Evolutionary conservation across 1,140 invertebrate species (phyloP), one percentile per base, ranked within the genome.

Genomic region (Caenorhabditis latens): DNA sequence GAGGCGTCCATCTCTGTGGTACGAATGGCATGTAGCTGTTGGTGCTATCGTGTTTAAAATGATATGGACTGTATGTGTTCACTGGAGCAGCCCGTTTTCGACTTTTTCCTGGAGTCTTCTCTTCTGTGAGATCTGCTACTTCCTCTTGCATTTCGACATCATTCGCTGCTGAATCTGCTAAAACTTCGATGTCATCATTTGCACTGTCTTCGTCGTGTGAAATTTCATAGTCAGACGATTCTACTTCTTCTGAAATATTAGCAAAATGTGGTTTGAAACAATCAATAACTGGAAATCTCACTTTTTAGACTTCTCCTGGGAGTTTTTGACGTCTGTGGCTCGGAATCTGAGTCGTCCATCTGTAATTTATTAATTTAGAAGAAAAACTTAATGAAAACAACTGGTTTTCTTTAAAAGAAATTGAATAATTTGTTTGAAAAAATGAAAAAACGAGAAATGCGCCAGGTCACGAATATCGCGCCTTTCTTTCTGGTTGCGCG

Each of bases 41-140:
- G 42, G 46, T 79, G 24, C 8, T 79, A 50, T 79, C 71, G 3
- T 79, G 50, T 53, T 79, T 79, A 24, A 79, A 79, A 11, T 79
- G 71, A 79, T 50, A 79, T 50, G 71, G 43, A 11, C 71, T n/a
- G 14, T 24, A 79, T 2, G 71, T 50, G 46, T 48, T 40, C 6
- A 50, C 40, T 32, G 32, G 32, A 43, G 42, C 43, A 1, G n/a
- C 21, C n/a, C 46, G 19, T 24, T 79, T 79, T 48, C 43, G 9
- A 40, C 46, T 43, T 24, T 53, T 79, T 63, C 32, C 32, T 32
- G 61, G 32, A 42, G 61, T 40, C 3, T 40, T 13, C 2, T 75
- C 40, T 14, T 13, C 7, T 71, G 13, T 46, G 8, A 46, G 14
- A 16, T 32, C 65, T 46, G 43, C 65, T 4, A 24, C 8, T 24